Percentiles rank a stretch among this genome's conserved stretches.
Evolutionary conservation across 1,140 invertebrate genomes (phyloP).

Genomic region (Hydropsyche tenuis): DNA sequence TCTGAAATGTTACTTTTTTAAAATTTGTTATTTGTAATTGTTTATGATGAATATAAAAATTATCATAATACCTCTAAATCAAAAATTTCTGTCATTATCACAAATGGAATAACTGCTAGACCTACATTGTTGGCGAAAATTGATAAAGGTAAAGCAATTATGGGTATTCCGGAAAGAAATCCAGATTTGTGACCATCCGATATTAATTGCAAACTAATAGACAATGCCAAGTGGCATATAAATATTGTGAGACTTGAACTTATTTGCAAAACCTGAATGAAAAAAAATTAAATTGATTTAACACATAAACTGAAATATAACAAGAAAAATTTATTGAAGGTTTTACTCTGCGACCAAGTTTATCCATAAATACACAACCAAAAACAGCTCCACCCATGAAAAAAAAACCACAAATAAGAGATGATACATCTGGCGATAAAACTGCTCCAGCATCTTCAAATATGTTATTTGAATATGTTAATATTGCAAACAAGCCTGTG

Average conservation of each 20-base stretch:
- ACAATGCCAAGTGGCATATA: constrained; percentile 55
- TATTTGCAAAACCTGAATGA: constrained; percentile 65
- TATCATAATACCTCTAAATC: constrained; percentile 57
- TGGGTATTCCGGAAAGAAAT: constrained; percentile 58
- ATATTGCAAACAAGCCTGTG: constrained; percentile 39
- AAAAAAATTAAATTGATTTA: not conserved
- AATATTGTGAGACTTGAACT: constrained; percentile 58
- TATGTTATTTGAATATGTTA: constrained; percentile 64
- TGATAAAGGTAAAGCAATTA: constrained; percentile 63
- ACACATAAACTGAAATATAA: not conserved
- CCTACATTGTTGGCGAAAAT: constrained; percentile 64
- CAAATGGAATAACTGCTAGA: constrained; percentile 64
- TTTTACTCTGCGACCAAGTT: constrained; percentile 62
- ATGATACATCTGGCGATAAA: constrained; percentile 57
- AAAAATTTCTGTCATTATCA: constrained; percentile 71
- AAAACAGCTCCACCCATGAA: constrained; percentile 60
- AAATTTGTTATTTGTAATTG: too few species aligned
- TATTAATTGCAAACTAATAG: constrained; percentile 56
- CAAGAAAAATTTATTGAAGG: too few species aligned
- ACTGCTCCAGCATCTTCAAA: constrained; percentile 62
- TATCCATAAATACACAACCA: constrained; percentile 65
- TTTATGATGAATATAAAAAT: constrained; percentile 7
- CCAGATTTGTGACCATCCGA: constrained; percentile 37
- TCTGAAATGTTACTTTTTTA: too few species aligned
- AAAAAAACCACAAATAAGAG: constrained; percentile 63